Evolutionary conservation across 1,140 invertebrate genomes (phyloP).

Genomic region (Bombus pascuorum): DNA sequence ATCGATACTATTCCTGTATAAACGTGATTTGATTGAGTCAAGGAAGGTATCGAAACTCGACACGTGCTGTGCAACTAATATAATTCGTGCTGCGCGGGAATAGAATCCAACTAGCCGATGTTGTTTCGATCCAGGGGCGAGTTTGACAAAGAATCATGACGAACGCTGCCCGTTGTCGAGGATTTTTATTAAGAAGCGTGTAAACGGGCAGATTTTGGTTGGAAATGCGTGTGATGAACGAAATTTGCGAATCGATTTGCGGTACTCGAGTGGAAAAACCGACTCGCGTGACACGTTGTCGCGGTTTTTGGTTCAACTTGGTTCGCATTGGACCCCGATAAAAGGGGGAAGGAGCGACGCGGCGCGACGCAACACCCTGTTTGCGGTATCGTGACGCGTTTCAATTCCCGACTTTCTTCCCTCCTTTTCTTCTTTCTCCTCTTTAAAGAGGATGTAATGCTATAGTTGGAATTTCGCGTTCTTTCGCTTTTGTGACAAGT

Average conservation of each 20-base stretch:
- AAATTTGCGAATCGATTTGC: constrained; percentile 9
- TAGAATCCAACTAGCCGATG: not conserved
- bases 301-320: not conserved
- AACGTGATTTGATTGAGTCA: no score
- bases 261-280: not conserved
- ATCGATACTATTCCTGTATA: not conserved
- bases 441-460: constrained; percentile 11
- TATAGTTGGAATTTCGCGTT: not conserved
- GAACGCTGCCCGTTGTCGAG: not conserved
- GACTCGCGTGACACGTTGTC: not conserved
- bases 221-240: not conserved
- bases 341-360: not conserved
- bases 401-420: not conserved
- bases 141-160: not conserved
- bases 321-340: not conserved
- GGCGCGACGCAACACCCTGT: not conserved
- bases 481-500: constrained; percentile 2
- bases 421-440: no score
- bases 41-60: not conserved
- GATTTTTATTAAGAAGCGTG: not conserved
- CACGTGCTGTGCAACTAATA: not conserved
- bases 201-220: not conserved
- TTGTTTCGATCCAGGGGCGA: not conserved
- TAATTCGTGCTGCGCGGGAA: not conserved
- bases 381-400: not conserved